phyloP scores from a whole-genome alignment of 2,797 vertebrate species.

The Phrynocephalus guinanensis region DNA sequence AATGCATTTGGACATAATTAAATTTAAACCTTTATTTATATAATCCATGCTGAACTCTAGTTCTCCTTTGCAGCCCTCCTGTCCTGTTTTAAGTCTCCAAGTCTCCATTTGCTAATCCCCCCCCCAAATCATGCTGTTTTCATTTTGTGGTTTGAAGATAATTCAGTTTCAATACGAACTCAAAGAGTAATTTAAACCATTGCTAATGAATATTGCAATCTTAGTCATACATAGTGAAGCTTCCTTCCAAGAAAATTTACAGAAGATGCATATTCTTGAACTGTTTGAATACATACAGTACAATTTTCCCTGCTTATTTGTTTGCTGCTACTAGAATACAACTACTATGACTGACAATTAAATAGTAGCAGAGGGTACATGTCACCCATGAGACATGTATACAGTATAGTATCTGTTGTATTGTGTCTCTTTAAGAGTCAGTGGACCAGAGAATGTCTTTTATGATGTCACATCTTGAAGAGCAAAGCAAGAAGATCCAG shows the following conservation, averaged over 20 bases:
- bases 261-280: not conserved
- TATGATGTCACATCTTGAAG: too few species aligned
- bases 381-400: not conserved
- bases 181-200: slow-evolving; percentile 27
- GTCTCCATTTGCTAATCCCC: slow-evolving; percentile 55
- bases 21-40: slow-evolving; percentile 12
- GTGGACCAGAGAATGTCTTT: too few species aligned
- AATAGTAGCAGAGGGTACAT: slow-evolving; percentile 27
- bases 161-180: slow-evolving; percentile 70
- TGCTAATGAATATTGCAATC: slow-evolving; percentile 59
- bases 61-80: slow-evolving; percentile 36
- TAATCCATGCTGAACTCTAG: slow-evolving; percentile 2
- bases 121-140: slow-evolving; percentile 56
- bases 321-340: not conserved
- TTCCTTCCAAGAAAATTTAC: too few species aligned
- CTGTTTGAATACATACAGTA: slow-evolving; percentile 45
- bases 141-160: slow-evolving; percentile 58
- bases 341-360: slow-evolving; percentile 33
- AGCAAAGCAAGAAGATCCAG: not conserved
- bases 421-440: not conserved
- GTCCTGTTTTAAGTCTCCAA: slow-evolving; percentile 65
- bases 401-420: not conserved
- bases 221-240: not conserved
- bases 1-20: slow-evolving; percentile 43
- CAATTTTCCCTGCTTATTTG: not conserved